A percentile compares a stretch with the other conserved stretches of the same genome.
Evolutionary conservation across 2,888 invertebrate species (phyloP).

Genomic region (Polydrusus cervinus): DNA sequence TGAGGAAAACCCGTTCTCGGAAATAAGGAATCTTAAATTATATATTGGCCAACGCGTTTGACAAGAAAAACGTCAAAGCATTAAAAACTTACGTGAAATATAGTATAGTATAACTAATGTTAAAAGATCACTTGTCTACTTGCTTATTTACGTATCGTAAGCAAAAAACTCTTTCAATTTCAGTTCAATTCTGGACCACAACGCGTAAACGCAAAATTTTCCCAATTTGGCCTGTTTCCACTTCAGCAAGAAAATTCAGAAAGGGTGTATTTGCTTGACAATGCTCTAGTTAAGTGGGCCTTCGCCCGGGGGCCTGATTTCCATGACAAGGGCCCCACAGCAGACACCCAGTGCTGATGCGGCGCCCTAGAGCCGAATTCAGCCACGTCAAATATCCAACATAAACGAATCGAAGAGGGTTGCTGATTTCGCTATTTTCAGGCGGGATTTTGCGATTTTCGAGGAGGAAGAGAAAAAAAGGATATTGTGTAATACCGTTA

Average conservation of each 20-base stretch:
- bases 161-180: conserved; percentile 11
- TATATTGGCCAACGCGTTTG: too few relatives aligned
- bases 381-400: conserved; percentile 58
- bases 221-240: conserved; percentile 48
- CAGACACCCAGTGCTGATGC: conserved; percentile 56
- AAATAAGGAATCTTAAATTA: too few relatives aligned
- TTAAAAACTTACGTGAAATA: too few relatives aligned
- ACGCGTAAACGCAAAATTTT: conserved; percentile 39
- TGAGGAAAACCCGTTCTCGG: too few relatives aligned
- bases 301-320: conserved; percentile 75
- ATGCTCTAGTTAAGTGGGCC: conserved; percentile 67
- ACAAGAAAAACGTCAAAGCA: too few relatives aligned
- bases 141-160: not conserved
- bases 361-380: conserved; percentile 49
- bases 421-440: conserved; percentile 54
- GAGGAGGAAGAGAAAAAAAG: not conserved
- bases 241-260: conserved; percentile 48
- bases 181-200: conserved; percentile 22
- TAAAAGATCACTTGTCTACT: not conserved
- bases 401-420: conserved; percentile 51
- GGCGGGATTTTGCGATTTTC: conserved; percentile 30
- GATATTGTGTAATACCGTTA: too few relatives aligned
- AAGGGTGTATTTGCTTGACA: conserved; percentile 59
- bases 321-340: conserved; percentile 73
- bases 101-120: too few relatives aligned